Percentiles rank a stretch among this genome's conserved stretches.
These are phyloP conservation scores for Pogonognathellus flavescens DNA, from an alignment of 1,140 invertebrate species.

Conservation along the genomic window DNA sequence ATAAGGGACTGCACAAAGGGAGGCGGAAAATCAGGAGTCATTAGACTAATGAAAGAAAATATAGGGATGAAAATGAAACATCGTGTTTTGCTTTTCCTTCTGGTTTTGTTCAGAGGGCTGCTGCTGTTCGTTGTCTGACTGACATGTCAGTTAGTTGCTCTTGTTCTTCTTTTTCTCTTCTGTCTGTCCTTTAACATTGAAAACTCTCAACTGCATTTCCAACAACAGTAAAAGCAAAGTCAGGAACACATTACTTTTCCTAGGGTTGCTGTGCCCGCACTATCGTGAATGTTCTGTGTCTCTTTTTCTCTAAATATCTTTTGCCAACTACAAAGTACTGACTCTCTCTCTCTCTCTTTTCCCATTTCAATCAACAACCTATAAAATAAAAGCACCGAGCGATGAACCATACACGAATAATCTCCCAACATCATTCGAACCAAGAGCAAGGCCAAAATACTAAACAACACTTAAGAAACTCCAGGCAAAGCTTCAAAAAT, in stretches of 20 bases:
- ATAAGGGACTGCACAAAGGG: too few relatives aligned
- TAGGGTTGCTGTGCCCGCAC: neutral
- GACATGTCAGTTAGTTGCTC: slow-evolving; percentile 6
- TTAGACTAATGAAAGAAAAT: slow-evolving; percentile 48
- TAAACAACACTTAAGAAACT: neutral
- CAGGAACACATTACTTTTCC: neutral
- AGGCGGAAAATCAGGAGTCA: neutral
- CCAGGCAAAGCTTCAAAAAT: too few relatives aligned
- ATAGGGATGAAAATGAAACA: slow-evolving; percentile 1
- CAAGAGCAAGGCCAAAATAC: neutral
- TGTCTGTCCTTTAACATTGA: neutral
- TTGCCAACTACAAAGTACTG: neutral
- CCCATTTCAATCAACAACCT: neutral
- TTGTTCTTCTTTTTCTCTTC: neutral
- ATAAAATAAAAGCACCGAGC: neutral
- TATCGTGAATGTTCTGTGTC: neutral
- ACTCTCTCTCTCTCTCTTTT: too few relatives aligned
- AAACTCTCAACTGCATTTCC: slow-evolving; percentile 21
- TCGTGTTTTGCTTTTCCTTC: neutral
- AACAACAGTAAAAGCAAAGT: neutral
- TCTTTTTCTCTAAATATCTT: neutral
- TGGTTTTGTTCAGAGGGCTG: neutral
- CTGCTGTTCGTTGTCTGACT: neutral
- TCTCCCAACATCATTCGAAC: neutral
- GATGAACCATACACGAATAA: neutral